Evolutionary conservation across 2,888 invertebrate species (phyloP), one percentile per base, ranked within the genome.

Genomic region (Agonopterix heracliana): DNA sequence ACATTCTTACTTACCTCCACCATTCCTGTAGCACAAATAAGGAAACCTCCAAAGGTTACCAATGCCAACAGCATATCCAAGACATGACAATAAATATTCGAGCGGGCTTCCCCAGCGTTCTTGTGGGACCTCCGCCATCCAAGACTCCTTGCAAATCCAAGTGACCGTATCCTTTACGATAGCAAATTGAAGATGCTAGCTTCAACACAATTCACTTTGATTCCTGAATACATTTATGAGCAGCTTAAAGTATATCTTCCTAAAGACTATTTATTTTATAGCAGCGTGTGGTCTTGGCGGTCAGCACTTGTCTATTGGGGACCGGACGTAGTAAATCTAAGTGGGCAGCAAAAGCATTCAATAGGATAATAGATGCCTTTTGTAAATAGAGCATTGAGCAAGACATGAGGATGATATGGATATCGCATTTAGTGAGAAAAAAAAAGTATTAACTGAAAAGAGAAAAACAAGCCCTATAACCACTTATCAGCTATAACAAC

Each of bases 21-120:
- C 96, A 77, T 95, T 96, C 66, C 94, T 91, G 75, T 95, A 96
- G 70, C 95, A 95, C 50, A 96, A 81, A 73, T 96, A 96, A 0
- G 96, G 96, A 79, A 96, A 96, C 56, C 96, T 90, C 95, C 95
- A 95, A 9, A 96, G 92, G 74, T 96, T 96, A 51, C 96, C 95
- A 51, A 96, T 93, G 44, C 96, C 96, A 47, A 96, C 94, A 4
- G 95, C 95, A 66, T 95, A 95, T 17, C 96, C 96, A 47, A 96
- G 90, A 64, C 95, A 94, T 26, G 95, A 94, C 49, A 96, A 83
- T 38, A 96, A 78, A 74, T 95, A 96, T 77, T 96, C 95, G 11
- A 91, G 80, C 80, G 94, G 94, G 53, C 86, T 92, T 13, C 88
- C 91, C 95, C 95, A 95, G 55, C 91, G 90, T 42, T 94, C 95